phyloP scores from a whole-genome alignment of 2,113 vertebrate genomes.

The Neogale vison region DNA sequence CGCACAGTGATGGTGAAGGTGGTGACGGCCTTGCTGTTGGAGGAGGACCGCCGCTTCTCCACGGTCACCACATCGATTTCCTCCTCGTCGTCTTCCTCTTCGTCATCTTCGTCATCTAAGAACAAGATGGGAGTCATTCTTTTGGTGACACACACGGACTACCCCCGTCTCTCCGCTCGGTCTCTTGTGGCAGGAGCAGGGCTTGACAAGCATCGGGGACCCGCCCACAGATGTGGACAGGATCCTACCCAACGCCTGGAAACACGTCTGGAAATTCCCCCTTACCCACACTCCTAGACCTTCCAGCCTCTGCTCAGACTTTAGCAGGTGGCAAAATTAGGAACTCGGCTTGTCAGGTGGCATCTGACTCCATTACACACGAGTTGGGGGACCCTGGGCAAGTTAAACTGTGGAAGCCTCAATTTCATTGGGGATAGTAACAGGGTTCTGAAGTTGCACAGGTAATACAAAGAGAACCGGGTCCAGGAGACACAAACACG shows the following conservation, averaged over 20 bases:
- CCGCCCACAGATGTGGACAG: not conserved
- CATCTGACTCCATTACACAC: not conserved
- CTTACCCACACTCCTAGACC: not conserved
- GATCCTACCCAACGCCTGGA: not conserved
- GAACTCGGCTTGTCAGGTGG: not conserved
- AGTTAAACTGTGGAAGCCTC: not conserved
- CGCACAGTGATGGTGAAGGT: conserved; percentile 88
- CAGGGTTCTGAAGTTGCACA: not conserved
- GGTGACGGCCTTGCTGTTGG: conserved; percentile 84
- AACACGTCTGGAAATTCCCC: not conserved
- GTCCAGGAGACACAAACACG: not conserved
- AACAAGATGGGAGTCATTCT: conserved; percentile 31
- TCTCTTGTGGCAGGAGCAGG: not conserved
- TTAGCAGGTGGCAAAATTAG: not conserved
- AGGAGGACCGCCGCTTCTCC: conserved; percentile 92
- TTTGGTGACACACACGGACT: not conserved
- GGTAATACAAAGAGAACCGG: not conserved
- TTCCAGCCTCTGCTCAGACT: not conserved
- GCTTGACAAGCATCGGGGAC: not conserved
- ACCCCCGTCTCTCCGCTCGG: rapidly evolving
- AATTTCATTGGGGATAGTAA: not conserved
- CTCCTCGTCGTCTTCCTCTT: conserved; percentile 94
- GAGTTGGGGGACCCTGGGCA: too few relatives aligned
- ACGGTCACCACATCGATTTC: conserved; percentile 98
- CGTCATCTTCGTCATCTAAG: conserved; percentile 89